These are phyloP conservation scores for Phrynocephalus guinanensis DNA, from an alignment of 2,797 vertebrate genomes.

Conservation along the genomic window DNA sequence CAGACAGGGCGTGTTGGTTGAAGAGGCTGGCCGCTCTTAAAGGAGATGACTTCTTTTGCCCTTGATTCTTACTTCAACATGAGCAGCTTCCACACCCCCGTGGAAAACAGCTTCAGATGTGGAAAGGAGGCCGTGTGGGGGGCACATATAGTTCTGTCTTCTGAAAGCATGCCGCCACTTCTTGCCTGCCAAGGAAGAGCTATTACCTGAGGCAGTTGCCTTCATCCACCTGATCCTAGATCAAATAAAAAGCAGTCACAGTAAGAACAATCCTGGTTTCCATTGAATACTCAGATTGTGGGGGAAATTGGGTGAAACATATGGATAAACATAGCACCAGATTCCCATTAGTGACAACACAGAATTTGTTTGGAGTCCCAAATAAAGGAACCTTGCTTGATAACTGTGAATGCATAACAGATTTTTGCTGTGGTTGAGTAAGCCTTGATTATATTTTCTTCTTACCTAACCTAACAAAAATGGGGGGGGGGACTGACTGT, in stretches of 20 bases:
- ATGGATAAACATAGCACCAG: not conserved
- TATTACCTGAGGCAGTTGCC: not conserved
- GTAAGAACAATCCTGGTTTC: not conserved
- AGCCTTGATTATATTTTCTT: too few species aligned
- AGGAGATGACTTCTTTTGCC: too few species aligned
- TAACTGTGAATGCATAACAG: not conserved
- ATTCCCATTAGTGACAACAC: not conserved
- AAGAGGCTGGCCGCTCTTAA: not conserved
- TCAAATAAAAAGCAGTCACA: not conserved
- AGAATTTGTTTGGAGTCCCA: not conserved
- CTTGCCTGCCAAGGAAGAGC: not conserved
- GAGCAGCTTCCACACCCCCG: too few species aligned
- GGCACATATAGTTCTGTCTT: not conserved
- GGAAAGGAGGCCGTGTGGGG: not conserved
- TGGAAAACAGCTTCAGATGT: not conserved
- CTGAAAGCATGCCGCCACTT: not conserved
- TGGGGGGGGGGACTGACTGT: too few species aligned
- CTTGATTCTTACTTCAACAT: too few species aligned
- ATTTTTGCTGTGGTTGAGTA: not conserved
- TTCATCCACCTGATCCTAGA: too few species aligned
- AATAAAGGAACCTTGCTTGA: not conserved
- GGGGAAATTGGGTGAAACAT: too few species aligned
- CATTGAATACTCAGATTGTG: not conserved
- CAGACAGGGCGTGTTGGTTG: not conserved
- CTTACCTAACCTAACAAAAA: too few species aligned